phyloP scores from a whole-genome alignment of 2,888 invertebrate species.

The Machimus atricapillus region DNA sequence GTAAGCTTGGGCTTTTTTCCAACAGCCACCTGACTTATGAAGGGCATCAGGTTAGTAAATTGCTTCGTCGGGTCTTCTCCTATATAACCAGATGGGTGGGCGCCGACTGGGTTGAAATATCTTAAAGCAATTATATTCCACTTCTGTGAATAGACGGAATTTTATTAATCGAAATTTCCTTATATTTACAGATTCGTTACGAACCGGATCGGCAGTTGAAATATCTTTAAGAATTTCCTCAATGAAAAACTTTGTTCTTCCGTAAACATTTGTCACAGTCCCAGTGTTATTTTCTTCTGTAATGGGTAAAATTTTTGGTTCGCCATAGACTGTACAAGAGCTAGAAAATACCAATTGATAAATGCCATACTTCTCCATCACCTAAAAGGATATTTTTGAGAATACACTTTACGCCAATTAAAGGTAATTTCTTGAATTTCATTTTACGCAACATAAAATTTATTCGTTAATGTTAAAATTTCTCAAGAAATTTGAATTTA shows the following conservation, averaged over 20 bases:
- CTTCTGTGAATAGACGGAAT: conserved; percentile 62
- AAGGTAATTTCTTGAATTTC: neutral
- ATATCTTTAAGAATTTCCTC: conserved; percentile 93
- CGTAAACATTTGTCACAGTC: conserved; percentile 91
- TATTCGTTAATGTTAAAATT: neutral
- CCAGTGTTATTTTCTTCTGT: conserved; percentile 86
- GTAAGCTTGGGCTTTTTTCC: conserved; percentile 76
- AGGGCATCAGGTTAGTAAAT: conserved; percentile 96
- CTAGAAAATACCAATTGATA: conserved; percentile 77
- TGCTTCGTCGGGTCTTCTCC: conserved; percentile 92
- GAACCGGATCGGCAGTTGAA: conserved; percentile 77
- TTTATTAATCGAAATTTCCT: conserved; percentile 51
- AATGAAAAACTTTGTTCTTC: conserved; percentile 91
- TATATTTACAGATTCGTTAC: conserved; percentile 39
- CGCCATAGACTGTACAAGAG: conserved; percentile 94
- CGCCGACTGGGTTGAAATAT: conserved; percentile 96
- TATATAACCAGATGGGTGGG: conserved; percentile 86
- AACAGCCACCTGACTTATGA: conserved; percentile 89
- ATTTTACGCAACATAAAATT: neutral
- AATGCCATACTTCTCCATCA: conserved; percentile 73
- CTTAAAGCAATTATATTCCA: conserved; percentile 84
- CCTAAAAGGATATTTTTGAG: conserved; percentile 63
- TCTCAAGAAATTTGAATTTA: conserved; percentile 64
- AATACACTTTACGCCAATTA: neutral
- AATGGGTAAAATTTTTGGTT: conserved; percentile 82